Conservation (phyloP, 2,113 vertebrate species). For the western clawed frog (Xenopus tropicalis) region DNA sequence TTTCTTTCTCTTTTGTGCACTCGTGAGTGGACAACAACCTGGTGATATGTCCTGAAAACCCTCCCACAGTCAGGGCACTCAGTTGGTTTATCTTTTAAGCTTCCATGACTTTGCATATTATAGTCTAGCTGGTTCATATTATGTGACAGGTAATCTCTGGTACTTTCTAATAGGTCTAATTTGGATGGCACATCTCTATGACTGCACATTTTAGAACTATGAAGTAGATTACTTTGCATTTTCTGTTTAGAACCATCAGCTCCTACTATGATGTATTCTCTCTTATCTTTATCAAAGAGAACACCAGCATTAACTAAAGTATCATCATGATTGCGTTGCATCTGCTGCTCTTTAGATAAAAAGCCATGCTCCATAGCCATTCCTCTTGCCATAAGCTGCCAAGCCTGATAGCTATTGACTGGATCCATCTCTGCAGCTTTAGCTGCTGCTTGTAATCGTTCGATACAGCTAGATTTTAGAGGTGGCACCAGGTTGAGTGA, state of each 20-base stretch:
- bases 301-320: conserved; percentile 76
- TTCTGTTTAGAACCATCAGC: conserved; percentile 90
- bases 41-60: conserved; percentile 96
- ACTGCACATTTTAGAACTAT: conserved; percentile 80
- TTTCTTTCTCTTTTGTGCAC: conserved; percentile 90
- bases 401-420: conserved; percentile 95
- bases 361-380: conserved; percentile 95
- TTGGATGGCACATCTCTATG: conserved; percentile 82
- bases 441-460: conserved; percentile 92
- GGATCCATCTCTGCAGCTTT: conserved; percentile 98
- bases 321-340: conserved; percentile 84
- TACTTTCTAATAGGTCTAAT: conserved; percentile 85
- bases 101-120: conserved; percentile 74
- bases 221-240: conserved; percentile 83
- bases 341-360: conserved; percentile 90
- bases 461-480: conserved; percentile 96
- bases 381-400: conserved; percentile 97
- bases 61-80: conserved; percentile 95
- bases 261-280: conserved; percentile 85
- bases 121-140: conserved; percentile 84
- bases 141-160: conserved; percentile 87
- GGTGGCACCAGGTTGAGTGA: conserved; percentile 95
- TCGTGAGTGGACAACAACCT: conserved; percentile 95
- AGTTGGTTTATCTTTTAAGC: conserved; percentile 88
- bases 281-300: conserved; percentile 90